Percentiles rank a stretch among this genome's conserved stretches.
Evolutionary conservation across 2,888 invertebrate species (phyloP).

Genomic region (Arctia plantaginis): DNA sequence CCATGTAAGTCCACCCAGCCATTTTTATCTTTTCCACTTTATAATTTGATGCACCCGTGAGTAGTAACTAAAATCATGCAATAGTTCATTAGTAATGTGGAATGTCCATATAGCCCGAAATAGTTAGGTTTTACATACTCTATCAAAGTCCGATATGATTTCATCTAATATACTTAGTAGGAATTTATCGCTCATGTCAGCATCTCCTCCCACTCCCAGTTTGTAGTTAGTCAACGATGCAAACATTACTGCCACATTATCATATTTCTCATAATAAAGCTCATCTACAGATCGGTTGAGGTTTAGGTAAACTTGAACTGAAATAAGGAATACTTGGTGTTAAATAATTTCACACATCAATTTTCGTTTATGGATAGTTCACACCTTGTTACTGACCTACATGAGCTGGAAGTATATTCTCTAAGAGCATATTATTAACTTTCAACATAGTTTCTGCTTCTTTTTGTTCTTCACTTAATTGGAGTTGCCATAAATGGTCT

Average conservation of each 20-base stretch:
- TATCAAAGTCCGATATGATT: constrained; percentile 97
- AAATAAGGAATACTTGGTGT: constrained; percentile 45
- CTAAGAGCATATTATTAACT: constrained; percentile 95
- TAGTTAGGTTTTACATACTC: constrained; percentile 81
- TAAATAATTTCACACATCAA: not conserved
- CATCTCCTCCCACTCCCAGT: constrained; percentile 87
- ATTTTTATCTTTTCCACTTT: constrained; percentile 98
- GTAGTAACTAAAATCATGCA: constrained; percentile 84
- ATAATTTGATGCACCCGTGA: constrained; percentile 86
- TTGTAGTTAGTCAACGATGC: constrained; percentile 96
- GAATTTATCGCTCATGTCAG: constrained; percentile 88
- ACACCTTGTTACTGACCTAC: constrained; percentile 88
- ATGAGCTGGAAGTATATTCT: constrained; percentile 97
- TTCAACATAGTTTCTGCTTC: constrained; percentile 94
- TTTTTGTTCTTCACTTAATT: constrained; percentile 93
- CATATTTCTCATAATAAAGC: constrained; percentile 95
- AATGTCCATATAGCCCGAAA: not conserved
- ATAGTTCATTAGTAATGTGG: not conserved
- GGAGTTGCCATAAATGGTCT: constrained; percentile 90
- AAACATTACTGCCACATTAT: constrained; percentile 97
- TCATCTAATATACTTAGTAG: constrained; percentile 93
- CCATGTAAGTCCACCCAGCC: constrained; percentile 99
- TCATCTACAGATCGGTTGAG: constrained; percentile 90
- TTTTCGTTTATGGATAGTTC: not conserved
- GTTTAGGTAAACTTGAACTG: constrained; percentile 93